Evolutionary conservation across 2,797 vertebrate genomes (phyloP).

Genomic region (Australoheros facetus): DNA sequence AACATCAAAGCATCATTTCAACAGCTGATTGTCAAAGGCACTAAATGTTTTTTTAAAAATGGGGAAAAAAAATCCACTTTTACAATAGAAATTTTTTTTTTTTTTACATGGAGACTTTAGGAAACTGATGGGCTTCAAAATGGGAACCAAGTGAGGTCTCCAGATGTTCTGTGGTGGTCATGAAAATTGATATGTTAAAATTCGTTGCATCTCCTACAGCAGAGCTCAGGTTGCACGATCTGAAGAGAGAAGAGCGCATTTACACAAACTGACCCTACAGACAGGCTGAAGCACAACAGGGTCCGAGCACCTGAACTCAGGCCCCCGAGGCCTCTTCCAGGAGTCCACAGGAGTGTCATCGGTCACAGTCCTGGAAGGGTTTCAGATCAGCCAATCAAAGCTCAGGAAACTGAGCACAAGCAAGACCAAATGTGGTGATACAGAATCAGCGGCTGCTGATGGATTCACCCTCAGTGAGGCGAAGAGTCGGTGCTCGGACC

Average conservation of each 20-base stretch:
- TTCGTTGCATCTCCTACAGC: not conserved
- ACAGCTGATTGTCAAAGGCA: constrained; percentile 75
- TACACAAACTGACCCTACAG: not conserved
- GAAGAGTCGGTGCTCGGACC: not conserved
- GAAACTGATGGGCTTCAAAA: not conserved
- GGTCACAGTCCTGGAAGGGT: not conserved
- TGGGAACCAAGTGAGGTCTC: not conserved
- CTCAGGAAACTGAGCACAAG: not conserved
- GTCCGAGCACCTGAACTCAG: not conserved
- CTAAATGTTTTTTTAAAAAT: not conserved
- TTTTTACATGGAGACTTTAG: not conserved
- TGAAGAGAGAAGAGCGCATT: not conserved
- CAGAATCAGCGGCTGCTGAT: not conserved
- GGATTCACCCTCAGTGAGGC: too few species aligned
- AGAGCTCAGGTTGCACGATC: not conserved
- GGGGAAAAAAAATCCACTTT: not conserved
- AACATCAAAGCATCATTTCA: not conserved
- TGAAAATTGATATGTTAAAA: not conserved
- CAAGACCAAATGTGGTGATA: not conserved
- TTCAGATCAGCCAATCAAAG: not conserved
- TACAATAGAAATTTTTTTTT: not conserved
- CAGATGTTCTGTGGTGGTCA: not conserved
- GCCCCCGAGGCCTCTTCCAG: not conserved
- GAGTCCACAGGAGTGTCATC: not conserved
- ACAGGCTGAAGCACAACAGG: not conserved